Evolutionary conservation across 2,888 invertebrate species (phyloP), one percentile per base, ranked within the genome.

Genomic region (Parnassius mnemosyne): DNA sequence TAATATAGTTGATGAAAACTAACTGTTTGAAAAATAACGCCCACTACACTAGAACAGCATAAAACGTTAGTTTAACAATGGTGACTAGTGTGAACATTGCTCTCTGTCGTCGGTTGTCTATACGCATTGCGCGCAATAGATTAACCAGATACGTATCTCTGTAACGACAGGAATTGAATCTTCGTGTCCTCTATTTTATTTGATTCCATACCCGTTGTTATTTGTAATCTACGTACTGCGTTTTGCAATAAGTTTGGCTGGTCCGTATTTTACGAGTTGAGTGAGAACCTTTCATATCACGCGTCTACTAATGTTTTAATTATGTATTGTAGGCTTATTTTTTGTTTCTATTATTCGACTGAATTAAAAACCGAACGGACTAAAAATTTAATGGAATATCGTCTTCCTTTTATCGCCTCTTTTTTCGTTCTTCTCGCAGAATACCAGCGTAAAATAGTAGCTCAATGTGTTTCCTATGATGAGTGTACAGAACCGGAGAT

Each of bases 71-170:
- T 47, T 46, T 12, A 53, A 55, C 53, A 53, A 53, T 47, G 20
- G 60, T 16, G 42, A n/a, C 12, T 47, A 34, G 34, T 52, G 58
- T 53, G 53, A 13, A 49, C 55, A 50, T 50, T 55, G 42, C 47
- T 54, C 53, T 49, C 10, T 55, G 49, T 55, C 54, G 25, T 10
- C 49, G 3, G 13, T 53, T 43, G 46, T 60, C 53, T 50, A 43
- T 42, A 43, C 25, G 55, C 11, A 60, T n/a, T 42, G 60, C 54
- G 43, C 50, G 50, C 50, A 50, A 60, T 54, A 60, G 50, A 60
- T 60, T 50, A 55, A 55, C 16, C 10, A 49, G 50, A 60, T 60
- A 60, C 53, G 47, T 16, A 60, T 60, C 60, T 49, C 50, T 13
- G 47, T 50, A 60, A 54, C 60, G 50, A 54, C 55, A 55, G 43